Conservation (phyloP, 2,113 vertebrate species). For the Andinoacara biseriatus region DNA sequence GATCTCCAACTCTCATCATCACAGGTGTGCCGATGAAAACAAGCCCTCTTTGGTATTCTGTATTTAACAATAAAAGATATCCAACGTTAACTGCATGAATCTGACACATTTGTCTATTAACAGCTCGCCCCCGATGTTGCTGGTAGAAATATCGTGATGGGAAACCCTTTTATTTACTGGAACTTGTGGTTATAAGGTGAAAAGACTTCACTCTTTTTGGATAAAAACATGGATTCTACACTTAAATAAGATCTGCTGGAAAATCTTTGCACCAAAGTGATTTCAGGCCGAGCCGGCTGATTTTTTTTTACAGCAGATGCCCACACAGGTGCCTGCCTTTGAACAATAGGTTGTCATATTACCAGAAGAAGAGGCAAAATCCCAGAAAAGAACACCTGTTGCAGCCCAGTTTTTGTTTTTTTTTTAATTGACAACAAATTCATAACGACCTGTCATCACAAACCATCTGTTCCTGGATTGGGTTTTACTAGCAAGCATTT, state of each 20-base stretch:
- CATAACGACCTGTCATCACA: not conserved
- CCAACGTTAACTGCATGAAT: not conserved
- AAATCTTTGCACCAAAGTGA: not conserved
- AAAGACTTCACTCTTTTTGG: not conserved
- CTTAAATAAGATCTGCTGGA: not conserved
- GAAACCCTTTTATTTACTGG: not conserved
- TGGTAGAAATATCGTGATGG: not conserved
- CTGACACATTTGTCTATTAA: not conserved
- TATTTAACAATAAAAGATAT: not conserved
- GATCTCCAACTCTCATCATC: slow-evolving; percentile 15
- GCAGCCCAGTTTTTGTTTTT: not conserved
- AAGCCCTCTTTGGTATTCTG: not conserved
- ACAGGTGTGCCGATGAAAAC: not conserved
- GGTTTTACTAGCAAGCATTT: not conserved
- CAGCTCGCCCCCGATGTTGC: not conserved
- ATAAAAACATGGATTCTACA: not conserved
- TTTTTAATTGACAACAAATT: not conserved
- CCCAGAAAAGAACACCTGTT: not conserved
- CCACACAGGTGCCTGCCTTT: not conserved
- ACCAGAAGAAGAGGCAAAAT: not conserved
- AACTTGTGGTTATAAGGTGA: not conserved
- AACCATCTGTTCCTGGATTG: not conserved
- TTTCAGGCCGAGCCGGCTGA: not conserved
- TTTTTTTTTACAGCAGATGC: not conserved
- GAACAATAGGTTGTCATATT: not conserved